Evolutionary conservation across 2,888 invertebrate species (phyloP).

Genomic region (Sturmia bella): DNA sequence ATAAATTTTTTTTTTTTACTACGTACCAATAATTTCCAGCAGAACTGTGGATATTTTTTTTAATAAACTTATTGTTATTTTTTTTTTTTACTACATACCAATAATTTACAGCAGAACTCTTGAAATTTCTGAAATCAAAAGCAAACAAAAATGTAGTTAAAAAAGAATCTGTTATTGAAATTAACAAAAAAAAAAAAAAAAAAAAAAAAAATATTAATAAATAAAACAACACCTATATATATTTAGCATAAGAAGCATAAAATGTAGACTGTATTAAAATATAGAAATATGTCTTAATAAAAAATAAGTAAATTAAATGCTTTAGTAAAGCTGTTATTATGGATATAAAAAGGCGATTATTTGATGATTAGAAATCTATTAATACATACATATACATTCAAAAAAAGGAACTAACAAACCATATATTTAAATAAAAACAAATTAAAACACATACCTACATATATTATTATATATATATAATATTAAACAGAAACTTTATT

Average conservation of each 20-base stretch:
- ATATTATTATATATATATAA: not conserved
- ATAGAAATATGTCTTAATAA: slow-evolving; percentile 44
- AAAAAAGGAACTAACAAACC: slow-evolving; percentile 41
- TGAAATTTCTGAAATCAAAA: too few relatives aligned
- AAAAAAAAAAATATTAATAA: slow-evolving; percentile 26
- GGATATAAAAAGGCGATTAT: slow-evolving; percentile 56
- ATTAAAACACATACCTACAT: slow-evolving; percentile 28
- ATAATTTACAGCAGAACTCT: too few relatives aligned
- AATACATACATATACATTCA: slow-evolving; percentile 62
- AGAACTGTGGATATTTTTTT: too few relatives aligned
- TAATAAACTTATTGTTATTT: too few relatives aligned
- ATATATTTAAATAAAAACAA: slow-evolving; percentile 32
- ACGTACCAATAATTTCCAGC: too few relatives aligned
- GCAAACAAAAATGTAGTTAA: too few relatives aligned
- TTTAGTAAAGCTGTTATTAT: slow-evolving; percentile 66
- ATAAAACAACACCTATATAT: slow-evolving; percentile 13
- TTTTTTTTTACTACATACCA: too few relatives aligned
- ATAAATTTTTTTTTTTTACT: too few relatives aligned
- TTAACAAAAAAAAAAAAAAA: not conserved
- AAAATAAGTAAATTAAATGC: slow-evolving; percentile 55
- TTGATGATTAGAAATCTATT: slow-evolving; percentile 67
- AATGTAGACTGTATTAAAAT: slow-evolving; percentile 67
- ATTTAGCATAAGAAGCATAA: slow-evolving; percentile 59
- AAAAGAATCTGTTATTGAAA: not conserved
- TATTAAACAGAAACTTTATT: slow-evolving; percentile 57